Percentiles rank a stretch among this genome's conserved stretches.
phyloP scores from a whole-genome alignment of 1,140 invertebrate genomes.

The Sitobion miscanthi region DNA sequence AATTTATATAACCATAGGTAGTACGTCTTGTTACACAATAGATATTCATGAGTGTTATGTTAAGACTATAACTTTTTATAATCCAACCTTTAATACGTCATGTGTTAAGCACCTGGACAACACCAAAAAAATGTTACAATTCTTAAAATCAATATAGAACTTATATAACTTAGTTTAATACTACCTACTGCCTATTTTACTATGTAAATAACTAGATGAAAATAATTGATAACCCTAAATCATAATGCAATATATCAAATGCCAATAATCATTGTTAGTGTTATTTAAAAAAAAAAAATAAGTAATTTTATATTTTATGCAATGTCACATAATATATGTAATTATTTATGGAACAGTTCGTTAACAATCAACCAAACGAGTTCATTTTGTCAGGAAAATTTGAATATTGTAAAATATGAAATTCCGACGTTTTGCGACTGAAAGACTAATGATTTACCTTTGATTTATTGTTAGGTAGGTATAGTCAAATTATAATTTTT shows the following conservation, averaged over 20 bases:
- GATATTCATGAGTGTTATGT: not conserved
- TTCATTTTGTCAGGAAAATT: not conserved
- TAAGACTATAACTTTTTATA: not conserved
- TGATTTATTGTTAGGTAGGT: not conserved
- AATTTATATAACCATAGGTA: too few species aligned
- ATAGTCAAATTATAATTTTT: not conserved
- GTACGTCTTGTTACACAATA: not conserved
- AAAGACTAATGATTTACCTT: not conserved
- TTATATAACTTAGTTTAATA: not conserved
- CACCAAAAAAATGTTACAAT: not conserved
- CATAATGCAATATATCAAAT: too few species aligned
- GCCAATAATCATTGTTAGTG: too few species aligned
- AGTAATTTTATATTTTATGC: not conserved
- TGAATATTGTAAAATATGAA: not conserved
- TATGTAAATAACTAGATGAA: too few species aligned
- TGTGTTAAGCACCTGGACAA: not conserved
- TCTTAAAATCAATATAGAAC: not conserved
- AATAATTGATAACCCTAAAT: too few species aligned
- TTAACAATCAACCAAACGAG: not conserved
- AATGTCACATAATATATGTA: not conserved
- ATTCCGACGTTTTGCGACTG: not conserved
- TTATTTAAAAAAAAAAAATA: not conserved
- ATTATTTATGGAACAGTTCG: not conserved
- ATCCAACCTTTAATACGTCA: not conserved
- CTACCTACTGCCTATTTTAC: not conserved